Percentiles rank a stretch among this genome's conserved stretches.
These are phyloP conservation scores for Acanthaster planci DNA, from an alignment of 35 echinoderm and acorn worm species.

Conservation along the genomic window DNA sequence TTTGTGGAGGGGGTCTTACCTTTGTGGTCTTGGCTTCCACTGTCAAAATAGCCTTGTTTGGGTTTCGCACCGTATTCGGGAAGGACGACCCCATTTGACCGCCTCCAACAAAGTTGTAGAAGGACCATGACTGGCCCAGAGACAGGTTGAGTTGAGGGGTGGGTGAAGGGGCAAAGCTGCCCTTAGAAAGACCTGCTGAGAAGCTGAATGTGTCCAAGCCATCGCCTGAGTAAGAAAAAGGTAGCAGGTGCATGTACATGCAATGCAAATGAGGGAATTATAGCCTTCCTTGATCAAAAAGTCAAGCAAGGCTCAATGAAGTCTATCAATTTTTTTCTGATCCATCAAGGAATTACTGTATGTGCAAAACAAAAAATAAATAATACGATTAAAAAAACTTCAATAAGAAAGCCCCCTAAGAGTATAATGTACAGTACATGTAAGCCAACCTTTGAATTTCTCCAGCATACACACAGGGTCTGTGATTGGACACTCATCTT, in stretches of 20 bases:
- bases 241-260: no score
- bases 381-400: neutral
- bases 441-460: slow-evolving; percentile 66
- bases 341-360: no score
- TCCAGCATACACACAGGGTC: slow-evolving; percentile 55
- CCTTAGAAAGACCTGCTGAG: slow-evolving; percentile 71
- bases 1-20: no score
- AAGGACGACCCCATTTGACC: slow-evolving; percentile 70
- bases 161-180: slow-evolving; percentile 65
- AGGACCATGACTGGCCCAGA: slow-evolving; percentile 90
- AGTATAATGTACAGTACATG: neutral
- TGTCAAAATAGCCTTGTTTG: slow-evolving; percentile 96
- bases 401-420: neutral
- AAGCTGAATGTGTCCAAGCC: slow-evolving; percentile 96
- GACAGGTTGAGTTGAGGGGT: slow-evolving; percentile 58
- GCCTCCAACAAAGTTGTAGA: slow-evolving; percentile 96
- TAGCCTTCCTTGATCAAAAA: no score
- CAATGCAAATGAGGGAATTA: no score
- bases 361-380: no score
- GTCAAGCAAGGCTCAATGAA: no score
- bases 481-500: slow-evolving; percentile 14
- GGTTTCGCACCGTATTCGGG: slow-evolving; percentile 90
- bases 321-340: no score
- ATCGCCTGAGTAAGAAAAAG: slow-evolving; percentile 63
- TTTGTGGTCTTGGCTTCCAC: slow-evolving; percentile 86